Evolutionary conservation across 2,797 vertebrate genomes (phyloP), one percentile per base, ranked within the genome.

Genomic region (Urophycis tenuis): DNA sequence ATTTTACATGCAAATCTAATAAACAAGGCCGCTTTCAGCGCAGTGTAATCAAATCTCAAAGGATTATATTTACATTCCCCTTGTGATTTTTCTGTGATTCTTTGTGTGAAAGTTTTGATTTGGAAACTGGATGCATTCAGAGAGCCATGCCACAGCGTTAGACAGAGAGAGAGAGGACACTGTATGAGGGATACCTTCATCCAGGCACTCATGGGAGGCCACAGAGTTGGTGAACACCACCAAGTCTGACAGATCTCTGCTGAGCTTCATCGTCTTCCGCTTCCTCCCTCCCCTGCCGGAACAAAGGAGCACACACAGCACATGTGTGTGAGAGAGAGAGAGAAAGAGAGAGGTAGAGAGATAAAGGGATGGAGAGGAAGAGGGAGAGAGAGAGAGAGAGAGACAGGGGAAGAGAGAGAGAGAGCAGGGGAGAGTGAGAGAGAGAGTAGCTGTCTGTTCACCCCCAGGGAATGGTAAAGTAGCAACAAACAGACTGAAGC

Each of bases 171-270:
- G n/a, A 12, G 3, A 29, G 33, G 31, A 71, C 19, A 22, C 19
- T 10, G 70, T 8, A 7, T 19, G 31, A 9, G 30, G 19, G 6
- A 89, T 89, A 99, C 98, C 96, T 45, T 99, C 96, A 82, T 97
- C 95, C 75, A 98, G 89, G 76, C 96, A 94, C 78, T 97, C 97
- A 86, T 97, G 98, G 12, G 96, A 96, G 14, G 95, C 94, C 81
- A 99, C 95, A 0, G 98, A 98, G 87, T 98, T 99, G 4, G 96
- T 98, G 87, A 97, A 97, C 45, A 98, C 93, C 82, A 99, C 98
- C 71, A 99, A 89, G 83, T 98, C 96, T 0, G 98, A 99, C 35
- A 99, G 93, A 79, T 96, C 98, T 81, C 98, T 92, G 75, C 97
- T 99, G 78, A 99, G 93, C 85, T 99, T 97, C 93, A 98, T 97